A percentile compares a stretch with the other conserved stretches of the same genome.
These are phyloP conservation scores for Trichopria drosophilae DNA, from an alignment of 2,888 invertebrate species.

Conservation along the genomic window DNA sequence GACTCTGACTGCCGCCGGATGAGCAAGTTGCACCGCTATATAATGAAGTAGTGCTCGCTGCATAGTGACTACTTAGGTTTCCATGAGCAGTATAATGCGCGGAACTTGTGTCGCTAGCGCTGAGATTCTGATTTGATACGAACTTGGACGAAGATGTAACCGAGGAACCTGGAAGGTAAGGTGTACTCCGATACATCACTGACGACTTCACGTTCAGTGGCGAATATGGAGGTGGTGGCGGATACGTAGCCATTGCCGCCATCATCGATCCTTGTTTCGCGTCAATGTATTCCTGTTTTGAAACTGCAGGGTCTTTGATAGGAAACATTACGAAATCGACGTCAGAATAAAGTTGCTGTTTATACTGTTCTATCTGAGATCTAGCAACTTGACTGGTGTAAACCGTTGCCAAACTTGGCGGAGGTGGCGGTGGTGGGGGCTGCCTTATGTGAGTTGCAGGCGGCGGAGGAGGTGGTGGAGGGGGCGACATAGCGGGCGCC, in stretches of 20 bases:
- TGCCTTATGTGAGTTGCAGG: not conserved
- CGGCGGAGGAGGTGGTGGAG: slow-evolving; percentile 67
- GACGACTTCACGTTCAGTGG: slow-evolving; percentile 65
- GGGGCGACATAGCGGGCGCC: slow-evolving; percentile 68
- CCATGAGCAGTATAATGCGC: slow-evolving; percentile 48
- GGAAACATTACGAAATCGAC: slow-evolving; percentile 92
- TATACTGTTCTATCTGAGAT: slow-evolving; percentile 82
- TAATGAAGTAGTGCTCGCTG: slow-evolving; percentile 58
- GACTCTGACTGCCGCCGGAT: slow-evolving; percentile 57
- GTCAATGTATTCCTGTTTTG: slow-evolving; percentile 88
- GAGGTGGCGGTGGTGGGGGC: slow-evolving; percentile 62
- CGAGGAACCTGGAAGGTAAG: slow-evolving; percentile 71
- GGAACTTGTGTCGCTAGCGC: slow-evolving; percentile 45
- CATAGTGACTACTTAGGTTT: slow-evolving; percentile 54
- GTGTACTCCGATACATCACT: slow-evolving; percentile 80
- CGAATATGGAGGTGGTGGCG: slow-evolving; percentile 60
- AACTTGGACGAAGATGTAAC: slow-evolving; percentile 70
- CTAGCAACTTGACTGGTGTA: slow-evolving; percentile 71
- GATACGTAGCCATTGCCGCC: slow-evolving; percentile 65
- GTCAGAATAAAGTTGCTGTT: slow-evolving; percentile 87
- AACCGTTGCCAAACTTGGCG: slow-evolving; percentile 72
- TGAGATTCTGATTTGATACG: slow-evolving; percentile 78
- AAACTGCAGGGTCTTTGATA: slow-evolving; percentile 83
- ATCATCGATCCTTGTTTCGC: slow-evolving; percentile 79
- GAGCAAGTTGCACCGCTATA: slow-evolving; percentile 59